These are phyloP conservation scores for Terrapene triunguis DNA, from an alignment of 2,113 vertebrate genomes.

Conservation along the genomic window DNA sequence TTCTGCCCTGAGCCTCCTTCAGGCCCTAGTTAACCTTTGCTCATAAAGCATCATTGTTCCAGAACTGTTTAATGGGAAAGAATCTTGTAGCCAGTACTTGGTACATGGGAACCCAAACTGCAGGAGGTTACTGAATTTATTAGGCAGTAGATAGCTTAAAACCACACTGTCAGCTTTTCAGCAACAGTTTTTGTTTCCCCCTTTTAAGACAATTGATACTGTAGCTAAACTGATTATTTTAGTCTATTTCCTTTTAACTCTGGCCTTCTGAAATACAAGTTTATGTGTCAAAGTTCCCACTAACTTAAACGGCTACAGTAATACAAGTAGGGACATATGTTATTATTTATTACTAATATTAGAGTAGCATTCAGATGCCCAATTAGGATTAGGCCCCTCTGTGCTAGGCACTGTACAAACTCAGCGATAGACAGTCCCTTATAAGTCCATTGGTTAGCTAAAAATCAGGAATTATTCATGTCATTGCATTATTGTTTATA, in stretches of 20 bases:
- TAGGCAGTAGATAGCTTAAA: slow-evolving; percentile 15
- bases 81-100: background rate
- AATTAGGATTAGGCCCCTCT: background rate
- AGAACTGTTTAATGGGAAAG: slow-evolving; percentile 37
- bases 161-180: background rate
- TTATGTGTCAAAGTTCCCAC: background rate
- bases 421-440: background rate
- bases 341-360: background rate
- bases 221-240: background rate
- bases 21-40: slow-evolving; percentile 61
- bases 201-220: background rate
- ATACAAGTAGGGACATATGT: background rate
- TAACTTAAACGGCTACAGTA: background rate
- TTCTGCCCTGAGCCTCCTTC: slow-evolving; percentile 49
- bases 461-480: background rate
- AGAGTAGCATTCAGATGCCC: background rate
- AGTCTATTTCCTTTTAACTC: background rate
- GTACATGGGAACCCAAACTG: background rate
- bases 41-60: background rate
- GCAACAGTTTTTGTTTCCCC: background rate
- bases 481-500: background rate
- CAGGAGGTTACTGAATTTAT: background rate
- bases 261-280: background rate
- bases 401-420: background rate
- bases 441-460: background rate